Evolutionary conservation across 1,140 invertebrate species (phyloP).

Genomic region (Scaptodrosophila lebanonensis): DNA sequence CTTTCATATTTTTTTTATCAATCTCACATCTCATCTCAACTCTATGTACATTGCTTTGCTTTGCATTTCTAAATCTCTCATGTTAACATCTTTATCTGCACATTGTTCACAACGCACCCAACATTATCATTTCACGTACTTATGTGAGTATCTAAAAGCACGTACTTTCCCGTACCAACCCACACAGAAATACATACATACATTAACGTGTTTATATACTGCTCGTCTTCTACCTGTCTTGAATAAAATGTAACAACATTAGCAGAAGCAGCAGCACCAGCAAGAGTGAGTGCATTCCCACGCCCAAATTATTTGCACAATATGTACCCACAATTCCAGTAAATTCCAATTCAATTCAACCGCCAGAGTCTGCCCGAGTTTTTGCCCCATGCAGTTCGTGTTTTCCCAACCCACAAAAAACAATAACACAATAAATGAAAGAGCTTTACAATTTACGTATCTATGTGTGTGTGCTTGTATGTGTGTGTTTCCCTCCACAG

Average conservation of each 20-base stretch:
- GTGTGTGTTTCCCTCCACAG: not conserved
- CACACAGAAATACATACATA: conserved; percentile 21
- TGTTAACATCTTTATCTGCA: conserved; percentile 24
- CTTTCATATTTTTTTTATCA: too few species aligned
- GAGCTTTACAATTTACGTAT: conserved; percentile 19
- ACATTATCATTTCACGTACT: conserved; percentile 28
- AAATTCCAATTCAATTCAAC: conserved; percentile 65
- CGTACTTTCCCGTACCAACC: conserved; percentile 39
- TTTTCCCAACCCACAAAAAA: conserved; percentile 59
- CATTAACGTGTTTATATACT: conserved; percentile 24
- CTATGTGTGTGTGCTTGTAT: conserved; percentile 13
- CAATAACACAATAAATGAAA: not conserved
- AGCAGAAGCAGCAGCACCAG: not conserved
- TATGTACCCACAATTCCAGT: conserved; percentile 47
- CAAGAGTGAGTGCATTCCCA: conserved; percentile 40
- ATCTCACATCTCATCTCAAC: conserved; percentile 33
- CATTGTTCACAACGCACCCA: conserved; percentile 23
- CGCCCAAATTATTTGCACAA: conserved; percentile 62
- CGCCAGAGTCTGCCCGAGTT: conserved; percentile 11
- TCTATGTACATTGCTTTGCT: not conserved
- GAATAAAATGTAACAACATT: conserved; percentile 17
- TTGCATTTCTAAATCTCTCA: not conserved
- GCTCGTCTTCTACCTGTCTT: conserved; percentile 14
- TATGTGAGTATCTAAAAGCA: too few species aligned
- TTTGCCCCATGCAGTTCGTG: too few species aligned